phyloP scores from a whole-genome alignment of 2,113 vertebrate genomes.

The Bubalus kerabau region DNA sequence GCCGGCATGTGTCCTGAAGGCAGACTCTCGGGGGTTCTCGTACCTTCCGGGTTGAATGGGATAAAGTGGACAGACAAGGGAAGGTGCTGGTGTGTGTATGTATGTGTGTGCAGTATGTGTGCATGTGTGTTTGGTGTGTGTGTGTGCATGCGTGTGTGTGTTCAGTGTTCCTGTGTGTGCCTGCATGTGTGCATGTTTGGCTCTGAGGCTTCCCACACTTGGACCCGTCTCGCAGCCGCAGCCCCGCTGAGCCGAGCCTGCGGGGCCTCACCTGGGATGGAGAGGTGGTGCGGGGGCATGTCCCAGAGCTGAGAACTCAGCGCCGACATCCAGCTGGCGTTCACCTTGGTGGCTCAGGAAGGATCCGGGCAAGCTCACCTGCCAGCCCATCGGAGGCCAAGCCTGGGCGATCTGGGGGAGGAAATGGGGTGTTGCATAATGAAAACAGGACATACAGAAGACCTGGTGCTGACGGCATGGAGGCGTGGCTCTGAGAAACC shows the following conservation, averaged over 20 bases:
- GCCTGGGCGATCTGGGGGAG: rapidly evolving
- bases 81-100: not conserved
- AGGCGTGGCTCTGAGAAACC: too few species aligned
- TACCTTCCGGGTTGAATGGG: rapidly evolving
- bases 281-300: constrained; percentile 82
- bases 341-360: not conserved
- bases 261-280: constrained; percentile 84
- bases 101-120: not conserved
- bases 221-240: rapidly evolving
- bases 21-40: rapidly evolving
- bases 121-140: not conserved
- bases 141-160: not conserved
- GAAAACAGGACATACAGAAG: not conserved
- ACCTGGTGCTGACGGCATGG: not conserved
- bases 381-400: rapidly evolving
- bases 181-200: not conserved
- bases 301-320: constrained; percentile 82
- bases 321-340: rapidly evolving
- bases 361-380: rapidly evolving
- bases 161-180: too few species aligned
- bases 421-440: rapidly evolving
- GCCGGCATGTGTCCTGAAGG: rapidly evolving
- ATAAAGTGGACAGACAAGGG: not conserved
- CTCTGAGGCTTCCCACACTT: not conserved
- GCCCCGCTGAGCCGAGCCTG: rapidly evolving